A percentile compares a stretch with the other conserved stretches of the same genome.
Evolutionary conservation across 1,140 invertebrate genomes (phyloP).

Genomic region (Drosophila fuyamai): DNA sequence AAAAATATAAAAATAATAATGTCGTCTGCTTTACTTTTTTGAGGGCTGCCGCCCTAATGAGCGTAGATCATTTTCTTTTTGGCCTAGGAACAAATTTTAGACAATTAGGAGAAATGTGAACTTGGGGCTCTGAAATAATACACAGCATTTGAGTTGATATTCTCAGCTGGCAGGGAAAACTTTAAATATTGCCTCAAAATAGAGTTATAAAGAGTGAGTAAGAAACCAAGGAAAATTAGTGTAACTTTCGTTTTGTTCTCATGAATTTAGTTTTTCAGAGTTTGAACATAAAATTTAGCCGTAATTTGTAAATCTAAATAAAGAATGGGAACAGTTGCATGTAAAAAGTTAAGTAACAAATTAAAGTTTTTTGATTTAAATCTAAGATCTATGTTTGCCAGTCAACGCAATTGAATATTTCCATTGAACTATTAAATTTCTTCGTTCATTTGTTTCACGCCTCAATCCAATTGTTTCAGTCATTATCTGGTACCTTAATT

Average conservation of each 20-base stretch:
- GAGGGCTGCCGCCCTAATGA: slow-evolving; percentile 54
- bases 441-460: background rate
- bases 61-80: slow-evolving; percentile 67
- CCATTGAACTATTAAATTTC: background rate
- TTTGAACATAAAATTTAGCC: too few relatives aligned
- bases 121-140: slow-evolving; percentile 30
- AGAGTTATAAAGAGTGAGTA: slow-evolving; percentile 12
- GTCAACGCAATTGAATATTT: background rate
- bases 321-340: too few relatives aligned
- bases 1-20: slow-evolving; percentile 28
- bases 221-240: slow-evolving; percentile 4
- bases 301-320: background rate
- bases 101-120: slow-evolving; percentile 61
- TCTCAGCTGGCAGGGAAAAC: slow-evolving; percentile 23
- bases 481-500: slow-evolving; percentile 26
- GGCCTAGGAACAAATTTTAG: slow-evolving; percentile 62
- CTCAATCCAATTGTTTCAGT: slow-evolving; percentile 1
- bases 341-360: too few relatives aligned
- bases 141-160: slow-evolving; percentile 4
- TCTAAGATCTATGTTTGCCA: background rate
- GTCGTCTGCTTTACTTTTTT: slow-evolving; percentile 39
- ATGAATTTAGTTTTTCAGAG: background rate
- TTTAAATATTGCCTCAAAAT: slow-evolving; percentile 5
- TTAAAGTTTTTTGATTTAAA: background rate
- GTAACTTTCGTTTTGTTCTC: slow-evolving; percentile 21